Percentiles rank a stretch among this genome's conserved stretches.
Conservation (phyloP, 2,888 invertebrate species). For the Brassicogethes aeneus region DNA sequence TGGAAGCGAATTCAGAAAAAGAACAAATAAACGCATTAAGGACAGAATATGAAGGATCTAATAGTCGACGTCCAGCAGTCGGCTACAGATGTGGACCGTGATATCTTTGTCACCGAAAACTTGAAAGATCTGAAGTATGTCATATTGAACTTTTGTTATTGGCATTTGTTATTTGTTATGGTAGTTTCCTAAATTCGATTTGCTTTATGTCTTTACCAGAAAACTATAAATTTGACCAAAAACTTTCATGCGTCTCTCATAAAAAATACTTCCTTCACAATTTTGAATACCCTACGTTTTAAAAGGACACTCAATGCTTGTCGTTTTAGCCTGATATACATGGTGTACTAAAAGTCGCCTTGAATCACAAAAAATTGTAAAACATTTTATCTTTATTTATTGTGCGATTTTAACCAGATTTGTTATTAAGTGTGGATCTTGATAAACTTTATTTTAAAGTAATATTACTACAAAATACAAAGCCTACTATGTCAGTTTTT, state of each 20-base stretch:
- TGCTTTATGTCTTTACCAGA: conserved; percentile 16
- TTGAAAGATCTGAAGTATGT: conserved; percentile 35
- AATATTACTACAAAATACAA: too few species aligned
- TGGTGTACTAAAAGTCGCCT: too few species aligned
- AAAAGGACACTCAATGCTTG: too few species aligned
- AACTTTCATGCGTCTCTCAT: conserved; percentile 9
- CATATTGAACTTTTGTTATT: conserved; percentile 38
- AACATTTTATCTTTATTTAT: too few species aligned
- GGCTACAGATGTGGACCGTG: conserved; percentile 35
- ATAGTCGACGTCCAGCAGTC: conserved; percentile 8
- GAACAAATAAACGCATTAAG: conserved; percentile 23
- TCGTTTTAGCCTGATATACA: too few species aligned
- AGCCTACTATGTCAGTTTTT: too few species aligned
- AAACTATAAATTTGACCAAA: conserved; percentile 18
- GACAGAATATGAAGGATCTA: conserved; percentile 14
- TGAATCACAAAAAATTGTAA: too few species aligned
- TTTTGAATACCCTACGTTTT: too few species aligned
- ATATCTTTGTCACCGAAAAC: conserved; percentile 38
- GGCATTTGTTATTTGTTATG: conserved; percentile 33
- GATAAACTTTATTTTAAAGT: too few species aligned
- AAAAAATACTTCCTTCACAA: too few species aligned
- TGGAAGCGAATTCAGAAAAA: conserved; percentile 9
- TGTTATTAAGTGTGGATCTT: too few species aligned
- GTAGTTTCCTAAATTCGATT: conserved; percentile 21
- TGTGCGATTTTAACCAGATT: too few species aligned